Conservation (phyloP, 1,140 invertebrate genomes). For the Megalopta genalis region DNA sequence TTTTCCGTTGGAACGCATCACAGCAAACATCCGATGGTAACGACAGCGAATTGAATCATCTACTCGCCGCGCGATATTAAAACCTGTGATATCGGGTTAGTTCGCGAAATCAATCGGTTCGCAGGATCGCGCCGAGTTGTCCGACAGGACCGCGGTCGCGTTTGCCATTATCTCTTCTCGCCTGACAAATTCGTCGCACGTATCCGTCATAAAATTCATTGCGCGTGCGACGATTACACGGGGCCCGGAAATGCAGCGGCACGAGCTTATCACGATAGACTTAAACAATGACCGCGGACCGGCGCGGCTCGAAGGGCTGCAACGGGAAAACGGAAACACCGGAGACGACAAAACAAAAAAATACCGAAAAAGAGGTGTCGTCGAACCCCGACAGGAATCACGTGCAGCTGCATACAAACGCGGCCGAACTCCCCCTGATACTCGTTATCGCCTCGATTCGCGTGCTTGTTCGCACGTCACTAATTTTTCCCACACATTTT, state of each 20-base stretch:
- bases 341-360: constrained; percentile 16
- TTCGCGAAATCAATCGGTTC: background rate
- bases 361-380: constrained; percentile 16
- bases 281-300: constrained; percentile 40
- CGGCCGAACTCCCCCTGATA: background rate
- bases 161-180: constrained; percentile 44
- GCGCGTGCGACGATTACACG: constrained; percentile 51
- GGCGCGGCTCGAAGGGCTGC: background rate
- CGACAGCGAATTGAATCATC: no score
- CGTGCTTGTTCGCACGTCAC: no score
- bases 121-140: no score
- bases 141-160: constrained; percentile 2
- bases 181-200: constrained; percentile 47
- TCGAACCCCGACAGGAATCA: constrained; percentile 29
- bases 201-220: constrained; percentile 60
- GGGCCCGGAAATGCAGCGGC: constrained; percentile 49
- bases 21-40: no score
- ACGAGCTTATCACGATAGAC: constrained; percentile 35
- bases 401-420: constrained; percentile 27
- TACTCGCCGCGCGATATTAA: no score
- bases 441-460: background rate
- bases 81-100: no score
- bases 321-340: constrained; percentile 36
- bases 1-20: no score
- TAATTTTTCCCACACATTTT: no score